Evolutionary conservation across 1,140 invertebrate species (phyloP).

Genomic region (Himalopsyche phryganea): DNA sequence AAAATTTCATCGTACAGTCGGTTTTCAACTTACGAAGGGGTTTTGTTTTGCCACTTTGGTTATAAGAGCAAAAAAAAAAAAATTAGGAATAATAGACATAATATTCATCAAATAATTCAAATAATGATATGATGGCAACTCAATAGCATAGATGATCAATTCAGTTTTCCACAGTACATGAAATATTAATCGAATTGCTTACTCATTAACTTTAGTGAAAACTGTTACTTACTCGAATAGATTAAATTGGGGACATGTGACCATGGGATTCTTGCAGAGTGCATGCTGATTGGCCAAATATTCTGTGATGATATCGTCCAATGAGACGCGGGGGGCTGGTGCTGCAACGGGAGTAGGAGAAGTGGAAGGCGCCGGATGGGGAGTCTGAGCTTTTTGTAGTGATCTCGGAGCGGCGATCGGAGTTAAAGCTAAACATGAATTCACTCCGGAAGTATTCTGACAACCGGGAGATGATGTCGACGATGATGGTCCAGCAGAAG

Average conservation of each 20-base stretch:
- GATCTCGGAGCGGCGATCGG: conserved; percentile 46
- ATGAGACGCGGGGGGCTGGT: conserved; percentile 57
- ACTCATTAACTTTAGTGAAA: too few relatives aligned
- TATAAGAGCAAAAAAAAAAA: too few relatives aligned
- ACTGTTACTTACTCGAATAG: conserved; percentile 74
- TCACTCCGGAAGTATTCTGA: background rate
- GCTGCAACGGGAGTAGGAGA: conserved; percentile 35
- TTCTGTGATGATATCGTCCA: conserved; percentile 92
- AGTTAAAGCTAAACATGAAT: conserved; percentile 7
- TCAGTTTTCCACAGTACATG: too few relatives aligned
- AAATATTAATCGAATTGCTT: too few relatives aligned
- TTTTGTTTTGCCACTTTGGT: too few relatives aligned
- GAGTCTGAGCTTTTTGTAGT: conserved; percentile 63
- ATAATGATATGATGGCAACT: too few relatives aligned
- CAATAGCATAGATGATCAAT: too few relatives aligned
- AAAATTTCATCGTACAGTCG: too few relatives aligned
- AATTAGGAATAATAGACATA: too few relatives aligned
- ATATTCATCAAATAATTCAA: too few relatives aligned
- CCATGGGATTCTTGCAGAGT: conserved; percentile 89
- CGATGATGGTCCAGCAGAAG: conserved; percentile 2
- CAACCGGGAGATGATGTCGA: background rate
- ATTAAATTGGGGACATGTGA: conserved; percentile 87
- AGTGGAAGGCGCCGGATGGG: conserved; percentile 32
- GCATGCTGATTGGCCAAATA: conserved; percentile 94
- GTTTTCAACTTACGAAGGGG: too few relatives aligned